These are phyloP conservation scores for Acrobasis repandana DNA, from an alignment of 2,888 invertebrate genomes.

Conservation along the genomic window DNA sequence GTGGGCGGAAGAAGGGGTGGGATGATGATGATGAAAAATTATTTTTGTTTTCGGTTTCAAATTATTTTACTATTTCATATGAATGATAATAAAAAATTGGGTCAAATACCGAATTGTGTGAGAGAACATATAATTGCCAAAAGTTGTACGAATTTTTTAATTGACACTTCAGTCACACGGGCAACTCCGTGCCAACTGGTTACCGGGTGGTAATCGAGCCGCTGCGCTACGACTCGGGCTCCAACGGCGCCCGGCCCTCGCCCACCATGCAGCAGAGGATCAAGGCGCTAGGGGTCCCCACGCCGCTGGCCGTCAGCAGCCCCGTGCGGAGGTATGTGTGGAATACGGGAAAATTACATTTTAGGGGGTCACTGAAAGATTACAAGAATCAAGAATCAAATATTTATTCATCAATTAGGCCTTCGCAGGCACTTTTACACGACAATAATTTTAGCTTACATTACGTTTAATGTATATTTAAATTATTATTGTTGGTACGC, in stretches of 20 bases:
- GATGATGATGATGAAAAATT: no score
- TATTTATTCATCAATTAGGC: no score
- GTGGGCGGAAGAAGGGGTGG: no score
- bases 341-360: conserved; percentile 7
- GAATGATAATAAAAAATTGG: no score
- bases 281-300: conserved; percentile 94
- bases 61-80: no score
- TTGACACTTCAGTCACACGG: conserved; percentile 68
- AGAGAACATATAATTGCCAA: background rate
- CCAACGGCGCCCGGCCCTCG: conserved; percentile 82
- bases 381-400: no score
- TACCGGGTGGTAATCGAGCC: conserved; percentile 81
- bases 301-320: conserved; percentile 93
- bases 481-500: no score
- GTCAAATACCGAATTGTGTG: no score
- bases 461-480: no score
- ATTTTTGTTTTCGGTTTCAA: no score
- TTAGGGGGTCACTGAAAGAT: conserved; percentile 37
- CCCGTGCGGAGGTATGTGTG: conserved; percentile 90
- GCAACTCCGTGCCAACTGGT: conserved; percentile 62
- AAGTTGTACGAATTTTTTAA: background rate
- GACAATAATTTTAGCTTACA: no score
- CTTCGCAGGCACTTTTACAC: no score
- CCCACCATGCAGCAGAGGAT: conserved; percentile 96
- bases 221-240: conserved; percentile 68